These are phyloP conservation scores for Montipora foliosa DNA, from an alignment of 64 coral and sea anemone species.

Conservation along the genomic window DNA sequence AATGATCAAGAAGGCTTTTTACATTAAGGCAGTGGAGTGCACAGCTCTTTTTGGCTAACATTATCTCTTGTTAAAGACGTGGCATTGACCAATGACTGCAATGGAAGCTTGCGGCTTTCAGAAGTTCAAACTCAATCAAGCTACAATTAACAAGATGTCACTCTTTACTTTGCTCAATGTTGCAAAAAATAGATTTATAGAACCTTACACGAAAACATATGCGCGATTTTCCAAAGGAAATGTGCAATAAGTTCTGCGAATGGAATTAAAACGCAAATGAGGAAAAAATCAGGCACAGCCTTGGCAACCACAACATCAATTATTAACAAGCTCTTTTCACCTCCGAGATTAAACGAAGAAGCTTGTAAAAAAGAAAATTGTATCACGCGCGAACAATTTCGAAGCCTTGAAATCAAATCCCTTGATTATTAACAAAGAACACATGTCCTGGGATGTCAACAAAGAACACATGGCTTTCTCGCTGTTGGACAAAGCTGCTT, in stretches of 20 bases:
- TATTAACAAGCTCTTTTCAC: background rate
- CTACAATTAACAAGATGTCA: background rate
- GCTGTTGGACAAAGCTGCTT: background rate
- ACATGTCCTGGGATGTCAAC: background rate
- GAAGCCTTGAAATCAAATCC: background rate
- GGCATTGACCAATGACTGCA: too few species aligned
- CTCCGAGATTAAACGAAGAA: background rate
- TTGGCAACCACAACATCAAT: background rate
- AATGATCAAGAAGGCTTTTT: too few species aligned
- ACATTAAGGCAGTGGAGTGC: background rate
- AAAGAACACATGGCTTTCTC: background rate
- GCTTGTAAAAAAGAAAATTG: background rate
- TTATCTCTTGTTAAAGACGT: background rate
- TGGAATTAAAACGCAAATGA: background rate
- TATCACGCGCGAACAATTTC: background rate
- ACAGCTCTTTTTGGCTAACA: background rate
- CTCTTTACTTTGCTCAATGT: background rate
- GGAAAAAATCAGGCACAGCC: background rate
- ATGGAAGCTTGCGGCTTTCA: background rate
- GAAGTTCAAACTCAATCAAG: background rate
- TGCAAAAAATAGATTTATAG: background rate
- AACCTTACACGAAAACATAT: background rate
- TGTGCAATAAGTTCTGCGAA: background rate
- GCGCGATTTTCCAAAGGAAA: background rate
- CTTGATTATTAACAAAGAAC: slow-evolving; percentile 16